Conservation (phyloP, 53 echinoderm and acorn worm genomes). For the Echinarachnius parma region DNA sequence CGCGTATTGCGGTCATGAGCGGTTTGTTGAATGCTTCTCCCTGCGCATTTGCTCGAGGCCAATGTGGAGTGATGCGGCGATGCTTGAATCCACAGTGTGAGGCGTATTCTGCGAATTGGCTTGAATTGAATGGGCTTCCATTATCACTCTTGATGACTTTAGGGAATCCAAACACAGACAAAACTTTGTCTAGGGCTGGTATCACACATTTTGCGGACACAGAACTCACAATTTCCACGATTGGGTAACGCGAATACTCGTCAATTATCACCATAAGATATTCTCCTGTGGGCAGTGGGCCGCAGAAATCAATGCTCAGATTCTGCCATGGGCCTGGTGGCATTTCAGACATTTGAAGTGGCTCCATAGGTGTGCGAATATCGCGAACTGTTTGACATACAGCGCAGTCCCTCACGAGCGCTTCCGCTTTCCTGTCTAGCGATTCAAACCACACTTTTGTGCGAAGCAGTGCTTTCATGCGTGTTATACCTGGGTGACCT, state of each 20-base stretch:
- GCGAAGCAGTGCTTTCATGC: constrained; percentile 34
- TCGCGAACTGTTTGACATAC: constrained; percentile 24
- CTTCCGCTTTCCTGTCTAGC: constrained; percentile 21
- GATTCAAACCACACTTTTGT: constrained; percentile 37
- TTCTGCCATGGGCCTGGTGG: constrained; percentile 36
- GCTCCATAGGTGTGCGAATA: constrained; percentile 16
- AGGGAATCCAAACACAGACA: constrained; percentile 42
- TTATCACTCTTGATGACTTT: constrained; percentile 43
- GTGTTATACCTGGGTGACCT: constrained; percentile 26
- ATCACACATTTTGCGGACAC: constrained; percentile 25
- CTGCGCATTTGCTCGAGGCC: constrained; percentile 38
- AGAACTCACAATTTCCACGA: constrained; percentile 39
- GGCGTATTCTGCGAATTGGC: constrained; percentile 29
- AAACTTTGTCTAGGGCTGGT: constrained; percentile 35
- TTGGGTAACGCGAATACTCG: constrained; percentile 47
- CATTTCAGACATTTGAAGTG: constrained; percentile 27
- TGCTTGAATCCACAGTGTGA: constrained; percentile 34
- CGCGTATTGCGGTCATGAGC: constrained; percentile 31
- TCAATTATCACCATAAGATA: constrained; percentile 41
- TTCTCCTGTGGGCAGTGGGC: constrained; percentile 39
- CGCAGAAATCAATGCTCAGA: constrained; percentile 43
- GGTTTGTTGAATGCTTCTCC: constrained; percentile 41
- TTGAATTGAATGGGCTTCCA: constrained; percentile 39
- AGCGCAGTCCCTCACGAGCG: constrained; percentile 24
- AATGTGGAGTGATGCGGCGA: constrained; percentile 34